These are phyloP conservation scores for Beaufortia kweichowensis DNA, from an alignment of 2,113 vertebrate species.

Conservation along the genomic window DNA sequence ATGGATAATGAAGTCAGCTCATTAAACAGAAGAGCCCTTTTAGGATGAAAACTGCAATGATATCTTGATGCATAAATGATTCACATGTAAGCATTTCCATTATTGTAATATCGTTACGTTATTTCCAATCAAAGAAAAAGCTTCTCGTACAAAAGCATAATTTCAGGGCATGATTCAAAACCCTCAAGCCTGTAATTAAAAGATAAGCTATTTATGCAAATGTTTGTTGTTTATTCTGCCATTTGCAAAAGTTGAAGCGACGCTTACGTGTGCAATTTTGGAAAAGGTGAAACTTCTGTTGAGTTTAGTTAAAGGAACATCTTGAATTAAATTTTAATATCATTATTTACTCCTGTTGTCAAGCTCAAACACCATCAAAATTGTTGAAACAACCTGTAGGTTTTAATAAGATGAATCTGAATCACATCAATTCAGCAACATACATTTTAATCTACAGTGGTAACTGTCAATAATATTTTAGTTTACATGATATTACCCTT, in stretches of 20 bases:
- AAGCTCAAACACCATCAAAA: too few species aligned
- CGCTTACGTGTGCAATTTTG: neutral
- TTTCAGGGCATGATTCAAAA: slow-evolving; percentile 57
- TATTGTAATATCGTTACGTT: slow-evolving; percentile 32
- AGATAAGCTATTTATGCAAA: slow-evolving; percentile 70
- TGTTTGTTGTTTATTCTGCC: slow-evolving; percentile 29
- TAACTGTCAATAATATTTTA: too few species aligned
- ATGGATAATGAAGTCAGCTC: slow-evolving; percentile 41
- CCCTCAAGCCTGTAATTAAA: slow-evolving; percentile 68
- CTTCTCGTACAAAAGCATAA: slow-evolving; percentile 55
- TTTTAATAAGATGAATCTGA: too few species aligned
- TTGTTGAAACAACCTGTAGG: too few species aligned
- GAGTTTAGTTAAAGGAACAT: too few species aligned
- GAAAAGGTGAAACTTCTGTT: slow-evolving; percentile 5
- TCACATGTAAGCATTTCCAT: slow-evolving; percentile 19
- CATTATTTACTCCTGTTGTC: too few species aligned
- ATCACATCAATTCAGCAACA: too few species aligned
- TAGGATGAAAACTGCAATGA: slow-evolving; percentile 39
- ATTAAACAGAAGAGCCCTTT: slow-evolving; percentile 42
- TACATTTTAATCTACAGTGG: too few species aligned
- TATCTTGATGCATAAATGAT: slow-evolving; percentile 41
- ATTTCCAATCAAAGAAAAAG: slow-evolving; percentile 54
- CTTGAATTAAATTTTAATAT: too few species aligned
- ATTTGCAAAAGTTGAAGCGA: slow-evolving; percentile 9
- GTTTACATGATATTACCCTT: neutral